phyloP scores from a whole-genome alignment of 2,113 vertebrate genomes.

The Chlorodrepanis virens region DNA sequence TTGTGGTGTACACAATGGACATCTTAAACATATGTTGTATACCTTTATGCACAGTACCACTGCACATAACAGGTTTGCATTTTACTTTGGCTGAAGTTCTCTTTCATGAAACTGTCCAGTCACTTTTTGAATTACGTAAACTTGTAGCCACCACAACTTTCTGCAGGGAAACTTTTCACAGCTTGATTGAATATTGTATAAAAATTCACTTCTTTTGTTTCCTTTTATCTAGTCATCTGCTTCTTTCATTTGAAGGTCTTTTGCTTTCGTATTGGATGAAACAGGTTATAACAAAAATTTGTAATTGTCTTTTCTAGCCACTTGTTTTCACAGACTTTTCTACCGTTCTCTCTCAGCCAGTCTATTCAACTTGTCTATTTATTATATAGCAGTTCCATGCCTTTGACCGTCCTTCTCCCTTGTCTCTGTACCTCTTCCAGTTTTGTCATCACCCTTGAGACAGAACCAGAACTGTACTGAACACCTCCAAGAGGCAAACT shows the following conservation, averaged over 20 bases:
- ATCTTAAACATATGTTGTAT: background rate
- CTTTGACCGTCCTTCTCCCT: background rate
- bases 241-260: background rate
- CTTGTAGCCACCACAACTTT: background rate
- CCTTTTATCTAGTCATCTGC: background rate
- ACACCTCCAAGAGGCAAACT: background rate
- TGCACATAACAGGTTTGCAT: background rate
- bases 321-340: background rate
- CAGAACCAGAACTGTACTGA: background rate
- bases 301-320: background rate
- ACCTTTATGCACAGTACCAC: rapidly evolving
- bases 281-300: background rate
- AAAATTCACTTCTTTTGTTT: background rate
- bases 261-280: background rate
- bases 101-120: background rate
- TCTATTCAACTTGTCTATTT: background rate
- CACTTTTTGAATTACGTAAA: background rate
- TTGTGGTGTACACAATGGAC: background rate
- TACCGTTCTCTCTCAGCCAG: background rate
- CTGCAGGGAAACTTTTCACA: background rate
- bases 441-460: background rate
- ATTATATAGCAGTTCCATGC: background rate
- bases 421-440: background rate
- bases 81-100: background rate
- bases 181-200: background rate